phyloP scores from a whole-genome alignment of 2,797 vertebrate species.

The Pithecia hirsuta region DNA sequence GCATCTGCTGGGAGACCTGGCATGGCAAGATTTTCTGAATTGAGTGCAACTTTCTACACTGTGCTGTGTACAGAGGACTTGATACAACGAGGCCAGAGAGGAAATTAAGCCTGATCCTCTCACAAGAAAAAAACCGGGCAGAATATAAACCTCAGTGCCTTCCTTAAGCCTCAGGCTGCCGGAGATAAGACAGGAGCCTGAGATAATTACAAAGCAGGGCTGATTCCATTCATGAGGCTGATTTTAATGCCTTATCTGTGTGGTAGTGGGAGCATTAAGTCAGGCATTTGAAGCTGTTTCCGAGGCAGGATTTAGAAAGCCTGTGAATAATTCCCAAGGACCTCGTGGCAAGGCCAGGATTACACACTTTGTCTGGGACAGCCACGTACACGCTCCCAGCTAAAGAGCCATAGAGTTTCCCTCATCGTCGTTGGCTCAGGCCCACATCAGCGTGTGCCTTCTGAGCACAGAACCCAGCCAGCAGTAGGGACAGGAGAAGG shows the following conservation, averaged over 20 bases:
- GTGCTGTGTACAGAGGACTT: not conserved
- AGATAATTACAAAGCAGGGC: not conserved
- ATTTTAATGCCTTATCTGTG: not conserved
- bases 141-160: not conserved
- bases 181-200: slow-evolving; percentile 8
- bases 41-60: not conserved
- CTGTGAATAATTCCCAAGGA: slow-evolving; percentile 10
- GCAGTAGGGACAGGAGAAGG: not conserved
- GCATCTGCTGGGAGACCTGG: not conserved
- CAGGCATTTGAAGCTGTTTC: slow-evolving; percentile 37
- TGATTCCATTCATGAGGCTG: slow-evolving; percentile 39
- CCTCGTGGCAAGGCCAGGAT: not conserved
- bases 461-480: not conserved
- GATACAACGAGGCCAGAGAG: not conserved
- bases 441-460: not conserved
- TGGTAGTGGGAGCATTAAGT: not conserved
- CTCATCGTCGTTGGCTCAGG: not conserved
- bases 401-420: not conserved
- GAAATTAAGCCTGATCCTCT: not conserved
- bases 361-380: not conserved
- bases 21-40: not conserved
- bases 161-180: not conserved
- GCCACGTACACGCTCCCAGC: not conserved
- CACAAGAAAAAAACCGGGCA: not conserved
- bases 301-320: slow-evolving; percentile 44